These are phyloP conservation scores for Strix occidentalis DNA, from an alignment of 2,797 vertebrate genomes.

Conservation along the genomic window DNA sequence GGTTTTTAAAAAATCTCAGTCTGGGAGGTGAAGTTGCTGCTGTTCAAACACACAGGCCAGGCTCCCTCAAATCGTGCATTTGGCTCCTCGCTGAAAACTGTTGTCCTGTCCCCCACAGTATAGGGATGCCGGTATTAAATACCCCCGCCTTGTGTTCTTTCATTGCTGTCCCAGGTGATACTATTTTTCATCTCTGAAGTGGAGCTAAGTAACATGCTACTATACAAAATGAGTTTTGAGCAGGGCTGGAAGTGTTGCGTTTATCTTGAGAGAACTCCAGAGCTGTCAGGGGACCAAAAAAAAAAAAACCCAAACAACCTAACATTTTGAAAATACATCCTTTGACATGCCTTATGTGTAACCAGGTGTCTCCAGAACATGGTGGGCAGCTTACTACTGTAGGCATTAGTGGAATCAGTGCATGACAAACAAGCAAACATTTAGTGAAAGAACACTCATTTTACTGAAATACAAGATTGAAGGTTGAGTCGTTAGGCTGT, in stretches of 20 bases:
- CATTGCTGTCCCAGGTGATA: background rate
- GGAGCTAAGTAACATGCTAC: background rate
- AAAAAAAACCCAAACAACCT: background rate
- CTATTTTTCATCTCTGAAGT: background rate
- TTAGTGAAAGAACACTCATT: background rate
- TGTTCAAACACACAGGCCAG: background rate
- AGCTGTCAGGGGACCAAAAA: background rate
- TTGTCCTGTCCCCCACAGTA: background rate
- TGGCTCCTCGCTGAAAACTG: background rate
- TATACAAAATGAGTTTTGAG: background rate
- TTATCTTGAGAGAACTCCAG: background rate
- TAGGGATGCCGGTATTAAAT: background rate
- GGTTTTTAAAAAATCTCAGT: background rate
- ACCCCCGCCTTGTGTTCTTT: background rate
- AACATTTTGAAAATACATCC: background rate
- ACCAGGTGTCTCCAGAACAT: background rate
- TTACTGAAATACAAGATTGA: background rate
- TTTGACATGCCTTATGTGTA: background rate
- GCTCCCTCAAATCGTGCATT: fast-evolving
- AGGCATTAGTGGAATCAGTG: background rate
- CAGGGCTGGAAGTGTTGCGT: background rate
- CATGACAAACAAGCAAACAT: background rate
- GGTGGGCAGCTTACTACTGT: background rate
- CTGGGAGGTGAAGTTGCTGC: background rate
- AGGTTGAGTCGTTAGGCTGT: fast-evolving